phyloP scores from a whole-genome alignment of 92 coral and sea anemone species.

The Heliopora coerulea region DNA sequence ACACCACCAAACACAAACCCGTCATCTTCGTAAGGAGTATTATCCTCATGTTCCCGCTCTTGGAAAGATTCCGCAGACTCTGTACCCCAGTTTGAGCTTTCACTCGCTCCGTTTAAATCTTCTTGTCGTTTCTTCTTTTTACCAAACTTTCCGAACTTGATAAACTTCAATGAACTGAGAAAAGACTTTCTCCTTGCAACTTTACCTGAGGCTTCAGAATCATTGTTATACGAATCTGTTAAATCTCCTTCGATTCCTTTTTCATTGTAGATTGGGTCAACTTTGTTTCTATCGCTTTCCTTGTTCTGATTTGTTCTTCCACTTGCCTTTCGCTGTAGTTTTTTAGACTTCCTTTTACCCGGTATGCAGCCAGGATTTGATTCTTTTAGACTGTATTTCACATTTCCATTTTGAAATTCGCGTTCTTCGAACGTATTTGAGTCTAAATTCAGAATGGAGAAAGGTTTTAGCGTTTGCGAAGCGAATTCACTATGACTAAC shows the following conservation, averaged over 20 bases:
- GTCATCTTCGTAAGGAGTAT: constrained; percentile 7
- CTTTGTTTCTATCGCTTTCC: neutral
- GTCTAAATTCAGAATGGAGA: constrained; percentile 4
- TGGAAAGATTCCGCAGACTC: constrained; percentile 6
- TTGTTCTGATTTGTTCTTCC: neutral
- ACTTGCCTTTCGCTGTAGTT: constrained; percentile 9
- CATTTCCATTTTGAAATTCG: neutral
- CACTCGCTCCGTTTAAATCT: constrained; percentile 5
- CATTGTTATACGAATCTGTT: neutral
- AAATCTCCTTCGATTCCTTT: neutral
- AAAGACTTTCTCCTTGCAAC: constrained; percentile 11
- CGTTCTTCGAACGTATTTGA: neutral
- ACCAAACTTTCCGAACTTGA: constrained; percentile 30
- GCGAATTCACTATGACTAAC: constrained; percentile 41
- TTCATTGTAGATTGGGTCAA: neutral
- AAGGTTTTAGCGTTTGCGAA: constrained; percentile 34
- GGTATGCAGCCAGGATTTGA: constrained; percentile 29
- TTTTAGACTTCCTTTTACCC: constrained; percentile 23
- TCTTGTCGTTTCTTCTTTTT: constrained; percentile 17
- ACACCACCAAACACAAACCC: constrained; percentile 37
- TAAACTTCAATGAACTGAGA: constrained; percentile 15
- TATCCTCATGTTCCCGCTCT: neutral
- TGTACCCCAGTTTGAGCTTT: constrained; percentile 17
- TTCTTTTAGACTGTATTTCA: constrained; percentile 28
- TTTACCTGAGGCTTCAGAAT: neutral